These are phyloP conservation scores for Arenicola marina DNA, from an alignment of 2,888 invertebrate species.

Conservation along the genomic window DNA sequence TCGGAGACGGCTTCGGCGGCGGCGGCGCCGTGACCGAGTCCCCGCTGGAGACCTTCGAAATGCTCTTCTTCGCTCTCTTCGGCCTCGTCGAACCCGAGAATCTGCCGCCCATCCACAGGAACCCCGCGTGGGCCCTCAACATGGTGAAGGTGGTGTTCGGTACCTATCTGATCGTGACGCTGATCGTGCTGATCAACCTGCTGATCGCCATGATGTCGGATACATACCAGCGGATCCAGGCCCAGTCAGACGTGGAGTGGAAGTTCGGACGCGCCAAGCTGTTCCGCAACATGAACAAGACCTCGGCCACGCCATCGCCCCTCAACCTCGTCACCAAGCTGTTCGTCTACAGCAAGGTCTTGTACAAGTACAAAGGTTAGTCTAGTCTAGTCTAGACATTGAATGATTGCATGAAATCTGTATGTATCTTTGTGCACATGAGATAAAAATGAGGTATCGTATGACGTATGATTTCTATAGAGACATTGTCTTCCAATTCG, in stretches of 20 bases:
- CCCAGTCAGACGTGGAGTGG: constrained; percentile 99
- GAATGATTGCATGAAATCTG: too few relatives aligned
- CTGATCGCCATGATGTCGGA: constrained; percentile 99
- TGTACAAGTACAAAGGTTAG: constrained; percentile 47
- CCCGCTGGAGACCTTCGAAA: constrained; percentile 82
- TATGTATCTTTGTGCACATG: too few relatives aligned
- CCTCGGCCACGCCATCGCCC: constrained; percentile 96
- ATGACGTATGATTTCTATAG: too few relatives aligned
- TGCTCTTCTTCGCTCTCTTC: constrained; percentile 97
- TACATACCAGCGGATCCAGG: constrained; percentile 98
- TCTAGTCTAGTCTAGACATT: neutral
- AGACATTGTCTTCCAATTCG: too few relatives aligned
- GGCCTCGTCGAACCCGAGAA: constrained; percentile 77
- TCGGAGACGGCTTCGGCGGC: constrained; percentile 41
- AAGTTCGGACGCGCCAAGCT: constrained; percentile 98
- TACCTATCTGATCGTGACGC: constrained; percentile 95
- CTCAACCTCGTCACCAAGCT: constrained; percentile 89
- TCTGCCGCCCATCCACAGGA: constrained; percentile 65
- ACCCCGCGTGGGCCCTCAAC: constrained; percentile 61
- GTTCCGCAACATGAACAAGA: constrained; percentile 96
- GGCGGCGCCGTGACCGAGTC: constrained; percentile 37
- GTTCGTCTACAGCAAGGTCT: constrained; percentile 52
- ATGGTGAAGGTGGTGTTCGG: constrained; percentile 76
- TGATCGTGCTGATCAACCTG: constrained; percentile 97
- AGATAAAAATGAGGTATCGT: too few relatives aligned